A percentile compares a stretch with the other conserved stretches of the same genome.
Conservation (phyloP, 30 jellyfish, hydroid and myxozoan genomes). For the Turritopsis dohrnii region DNA sequence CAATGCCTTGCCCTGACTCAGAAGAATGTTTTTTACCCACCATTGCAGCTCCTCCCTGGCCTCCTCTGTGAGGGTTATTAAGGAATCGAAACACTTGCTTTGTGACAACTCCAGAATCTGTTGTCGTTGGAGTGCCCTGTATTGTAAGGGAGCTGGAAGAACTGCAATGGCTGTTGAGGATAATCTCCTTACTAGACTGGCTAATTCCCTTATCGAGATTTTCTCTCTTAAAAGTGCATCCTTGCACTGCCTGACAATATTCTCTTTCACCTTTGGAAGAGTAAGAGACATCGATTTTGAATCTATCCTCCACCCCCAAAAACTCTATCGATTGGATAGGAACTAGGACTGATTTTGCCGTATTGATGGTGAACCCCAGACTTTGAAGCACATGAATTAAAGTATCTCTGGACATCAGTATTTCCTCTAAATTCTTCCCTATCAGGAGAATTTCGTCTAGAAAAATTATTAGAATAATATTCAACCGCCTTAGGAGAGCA, state of each 20-base stretch:
- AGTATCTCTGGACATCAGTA: conserved; percentile 31
- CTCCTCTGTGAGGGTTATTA: conserved; percentile 8
- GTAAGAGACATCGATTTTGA: not conserved
- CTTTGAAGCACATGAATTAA: conserved; percentile 5
- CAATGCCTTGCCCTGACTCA: conserved; percentile 14
- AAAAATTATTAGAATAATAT: not conserved
- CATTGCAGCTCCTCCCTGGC: conserved; percentile 22
- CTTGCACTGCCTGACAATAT: conserved; percentile 4
- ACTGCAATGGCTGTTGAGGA: conserved; percentile 25
- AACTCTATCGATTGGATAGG: conserved; percentile 15
- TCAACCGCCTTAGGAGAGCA: not conserved
- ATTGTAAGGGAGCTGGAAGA: conserved; percentile 34
- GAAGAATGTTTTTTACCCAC: conserved; percentile 29
- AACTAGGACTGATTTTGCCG: conserved; percentile 8
- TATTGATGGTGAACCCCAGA: conserved; percentile 33
- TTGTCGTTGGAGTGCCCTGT: conserved; percentile 11
- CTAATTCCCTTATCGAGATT: conserved; percentile 4
- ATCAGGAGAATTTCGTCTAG: not conserved
- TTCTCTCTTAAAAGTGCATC: not conserved
- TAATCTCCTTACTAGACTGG: conserved; percentile 17
- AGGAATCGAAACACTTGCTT: no score
- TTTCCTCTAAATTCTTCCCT: not conserved
- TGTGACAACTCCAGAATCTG: conserved; percentile 4
- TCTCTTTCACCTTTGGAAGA: not conserved
- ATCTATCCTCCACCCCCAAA: conserved; percentile 7